These are phyloP conservation scores for Pipra filicauda DNA, from an alignment of 2,113 vertebrate species.

Conservation along the genomic window DNA sequence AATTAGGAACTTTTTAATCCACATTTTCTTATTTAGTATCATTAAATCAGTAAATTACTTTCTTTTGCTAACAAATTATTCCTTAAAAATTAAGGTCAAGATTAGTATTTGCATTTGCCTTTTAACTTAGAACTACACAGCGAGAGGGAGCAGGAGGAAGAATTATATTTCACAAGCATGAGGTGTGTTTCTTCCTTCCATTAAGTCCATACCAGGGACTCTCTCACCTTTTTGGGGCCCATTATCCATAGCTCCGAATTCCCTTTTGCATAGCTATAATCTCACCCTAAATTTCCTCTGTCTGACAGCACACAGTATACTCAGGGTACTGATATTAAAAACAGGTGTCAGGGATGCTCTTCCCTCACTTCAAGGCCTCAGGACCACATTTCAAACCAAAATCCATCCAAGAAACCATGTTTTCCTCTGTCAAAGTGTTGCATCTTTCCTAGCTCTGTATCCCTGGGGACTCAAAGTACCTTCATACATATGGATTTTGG, in stretches of 20 bases:
- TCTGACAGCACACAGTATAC: background rate
- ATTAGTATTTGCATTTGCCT: background rate
- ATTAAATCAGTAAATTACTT: background rate
- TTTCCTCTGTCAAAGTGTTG: background rate
- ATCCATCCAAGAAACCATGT: background rate
- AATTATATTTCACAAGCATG: background rate
- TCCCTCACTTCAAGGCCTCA: background rate
- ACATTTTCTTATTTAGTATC: background rate
- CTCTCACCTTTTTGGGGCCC: background rate
- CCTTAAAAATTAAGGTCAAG: background rate
- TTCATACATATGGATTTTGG: background rate
- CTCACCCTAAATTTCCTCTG: background rate
- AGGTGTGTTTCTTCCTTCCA: background rate
- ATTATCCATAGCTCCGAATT: background rate
- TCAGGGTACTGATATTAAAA: background rate
- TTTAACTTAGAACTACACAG: background rate
- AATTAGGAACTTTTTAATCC: background rate
- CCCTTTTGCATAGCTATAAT: background rate
- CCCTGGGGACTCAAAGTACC: background rate
- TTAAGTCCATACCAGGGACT: background rate
- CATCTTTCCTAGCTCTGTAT: background rate
- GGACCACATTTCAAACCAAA: background rate
- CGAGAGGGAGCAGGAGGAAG: background rate
- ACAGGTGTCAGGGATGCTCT: background rate
- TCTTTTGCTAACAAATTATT: background rate